A percentile compares a stretch with the other conserved stretches of the same genome.
phyloP scores from a whole-genome alignment of 1,140 invertebrate species.

The Drosophila fuyamai region DNA sequence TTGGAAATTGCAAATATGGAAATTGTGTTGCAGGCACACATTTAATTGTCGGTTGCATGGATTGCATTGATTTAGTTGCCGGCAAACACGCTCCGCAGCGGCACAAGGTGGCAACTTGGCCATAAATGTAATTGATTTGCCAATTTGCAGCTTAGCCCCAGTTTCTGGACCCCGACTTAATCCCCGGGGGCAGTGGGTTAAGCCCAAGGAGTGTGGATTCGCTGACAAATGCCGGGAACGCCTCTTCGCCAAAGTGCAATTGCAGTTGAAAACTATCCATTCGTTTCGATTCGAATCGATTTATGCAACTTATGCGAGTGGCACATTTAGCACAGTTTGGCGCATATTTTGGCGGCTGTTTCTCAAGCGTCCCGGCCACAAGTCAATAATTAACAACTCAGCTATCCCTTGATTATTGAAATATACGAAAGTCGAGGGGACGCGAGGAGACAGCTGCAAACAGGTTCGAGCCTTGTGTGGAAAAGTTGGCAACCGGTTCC shows the following conservation, averaged over 20 bases:
- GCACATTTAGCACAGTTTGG: conserved; percentile 45
- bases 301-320: conserved; percentile 35
- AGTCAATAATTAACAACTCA: conserved; percentile 75
- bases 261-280: conserved; percentile 30
- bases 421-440: conserved; percentile 29
- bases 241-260: conserved; percentile 31
- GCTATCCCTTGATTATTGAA: conserved; percentile 77
- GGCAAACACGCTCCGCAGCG: conserved; percentile 22
- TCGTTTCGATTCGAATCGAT: conserved; percentile 15
- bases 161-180: conserved; percentile 7
- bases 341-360: conserved; percentile 54
- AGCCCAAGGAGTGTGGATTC: conserved; percentile 27
- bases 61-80: conserved; percentile 69
- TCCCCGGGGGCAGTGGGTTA: conserved; percentile 59
- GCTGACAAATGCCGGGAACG: conserved; percentile 71
- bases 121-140: conserved; percentile 77
- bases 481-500: conserved; percentile 38
- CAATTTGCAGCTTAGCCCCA: conserved; percentile 52
- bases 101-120: conserved; percentile 68
- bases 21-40: conserved; percentile 49
- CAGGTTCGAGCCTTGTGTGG: conserved; percentile 49
- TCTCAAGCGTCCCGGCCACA: conserved; percentile 20
- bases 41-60: conserved; percentile 55
- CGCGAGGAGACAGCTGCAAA: conserved; percentile 66
- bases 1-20: conserved; percentile 65